Base-by-base conservation (phyloP, 2,113 vertebrate genomes). In the Acanthisitta chloris region DNA sequence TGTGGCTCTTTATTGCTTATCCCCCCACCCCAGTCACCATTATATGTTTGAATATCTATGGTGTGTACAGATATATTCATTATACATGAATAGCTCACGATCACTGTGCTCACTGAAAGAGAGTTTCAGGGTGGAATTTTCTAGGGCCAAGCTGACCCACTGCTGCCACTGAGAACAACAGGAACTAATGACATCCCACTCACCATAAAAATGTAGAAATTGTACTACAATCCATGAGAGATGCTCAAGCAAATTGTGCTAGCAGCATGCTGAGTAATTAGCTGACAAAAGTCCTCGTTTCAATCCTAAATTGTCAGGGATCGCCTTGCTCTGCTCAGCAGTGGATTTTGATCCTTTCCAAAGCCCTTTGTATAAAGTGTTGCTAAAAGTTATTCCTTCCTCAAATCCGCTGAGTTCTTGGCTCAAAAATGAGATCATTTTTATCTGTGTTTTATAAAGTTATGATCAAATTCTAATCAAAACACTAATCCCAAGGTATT, bases 401-500 rank as follows among this genome's bases (percentile, higher is more conserved):
- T 92, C 46, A 29, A 93, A 55, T 91, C 88, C 86, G 29, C 62
- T n/a, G 86, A 81, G 76, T 71, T 91, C 86, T 95, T 95, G 91
- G 91, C 95, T 95, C 59, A 78, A 52, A 93, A 66, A 2, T 2
- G 25, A 74, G 89, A 96, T 92, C 7, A 72, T 65, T 94, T 95
- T 78, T 97, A 93, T 95, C 91, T 91, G 42, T 78, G 73, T 91
- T 97, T 96, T 95, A 80, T 96, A 77, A 96, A 96, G 81, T 92
- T 91, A 65, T 85, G 87, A 90, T 87, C 74, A 82, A 88, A 85
- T 93, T 91, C 81, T 97, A 96, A 96, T 92, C 93, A 92, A 97
- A 96, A 92, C 71, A 88, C 84, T 72, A 87, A 91, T 94, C 88
- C 90, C 85, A 73, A 91, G 94, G 91, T 87, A 93, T 96, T 96